Base-by-base conservation (phyloP, 2,888 invertebrate species). In the Eristalis pertinax region DNA sequence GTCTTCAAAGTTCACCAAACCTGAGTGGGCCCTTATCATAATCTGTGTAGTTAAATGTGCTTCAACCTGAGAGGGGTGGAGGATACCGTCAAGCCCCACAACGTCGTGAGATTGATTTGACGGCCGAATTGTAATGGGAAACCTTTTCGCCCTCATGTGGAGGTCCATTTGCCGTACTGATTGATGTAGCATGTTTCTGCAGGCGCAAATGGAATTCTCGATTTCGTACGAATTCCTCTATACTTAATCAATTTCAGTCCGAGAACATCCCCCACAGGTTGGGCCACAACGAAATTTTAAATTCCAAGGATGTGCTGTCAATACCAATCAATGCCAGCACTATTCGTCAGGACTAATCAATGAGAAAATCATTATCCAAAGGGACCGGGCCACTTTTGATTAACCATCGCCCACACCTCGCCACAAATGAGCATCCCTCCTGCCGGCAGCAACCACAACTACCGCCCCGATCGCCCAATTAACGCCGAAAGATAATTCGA, bases 401-500 rank as follows among this genome's bases (percentile, higher is more conserved):
- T n/a, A n/a, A n/a, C n/a, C n/a, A n/a, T n/a, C n/a, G n/a, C n/a
- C n/a, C n/a, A n/a, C n/a, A n/a, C n/a, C 22, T 13, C 58, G 22
- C 58, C 43, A 2, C 58, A 58, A 58, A 11, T 22, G 22, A 22
- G 5, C 22, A 24, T 58, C 24, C 11, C 22, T 13, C 58, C 2
- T 24, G 0, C 24, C 4, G 13, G 32, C 32, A 32, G 7, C 32
- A 5, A 10, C 32, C 32, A 32, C 32, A 32, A 32, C 32, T 32
- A 32, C 32, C 32, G 8, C 32, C 8, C 32, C 7, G 32, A 8
- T 32, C 32, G 58, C 38, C 41, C 38, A 58, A 67, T 76, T 62
- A 62, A 68, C 60, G 68, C 58, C 43, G 22, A 68, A n/a, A 43
- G 29, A 76, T 62, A 76, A 41, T 60, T 68, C 15, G 29, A 38